These are phyloP conservation scores for Thermophis baileyi DNA, from an alignment of 2,113 vertebrate genomes.

Conservation along the genomic window DNA sequence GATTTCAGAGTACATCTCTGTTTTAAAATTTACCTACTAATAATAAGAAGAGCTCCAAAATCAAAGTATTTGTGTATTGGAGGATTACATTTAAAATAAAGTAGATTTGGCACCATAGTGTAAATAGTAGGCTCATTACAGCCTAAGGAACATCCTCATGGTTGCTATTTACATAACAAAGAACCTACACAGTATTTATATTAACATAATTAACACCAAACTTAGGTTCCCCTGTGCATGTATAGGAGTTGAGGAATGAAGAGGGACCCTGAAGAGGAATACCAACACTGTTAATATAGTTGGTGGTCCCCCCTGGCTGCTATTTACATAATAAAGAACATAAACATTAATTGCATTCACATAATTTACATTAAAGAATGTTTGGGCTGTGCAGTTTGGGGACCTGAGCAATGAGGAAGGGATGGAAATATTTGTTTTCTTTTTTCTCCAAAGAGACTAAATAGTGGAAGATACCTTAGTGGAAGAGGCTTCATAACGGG, in stretches of 20 bases:
- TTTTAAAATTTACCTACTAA: background rate
- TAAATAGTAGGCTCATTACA: background rate
- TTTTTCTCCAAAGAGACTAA: background rate
- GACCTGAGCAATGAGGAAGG: background rate
- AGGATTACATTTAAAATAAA: background rate
- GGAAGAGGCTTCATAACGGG: background rate
- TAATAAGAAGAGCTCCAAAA: background rate
- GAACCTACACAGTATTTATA: background rate
- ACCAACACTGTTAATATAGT: background rate
- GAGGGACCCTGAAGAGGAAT: background rate
- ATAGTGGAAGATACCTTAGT: too few species aligned
- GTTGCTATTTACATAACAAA: background rate
- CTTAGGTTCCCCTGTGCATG: background rate
- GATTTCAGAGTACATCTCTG: background rate
- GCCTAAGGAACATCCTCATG: background rate
- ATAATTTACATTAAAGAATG: background rate
- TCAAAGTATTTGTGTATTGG: background rate
- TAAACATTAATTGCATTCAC: background rate
- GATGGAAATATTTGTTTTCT: background rate
- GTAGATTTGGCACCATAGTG: background rate
- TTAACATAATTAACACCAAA: background rate
- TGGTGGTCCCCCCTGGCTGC: background rate
- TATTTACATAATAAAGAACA: background rate
- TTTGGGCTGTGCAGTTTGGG: background rate
- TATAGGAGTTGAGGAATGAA: background rate